Evolutionary conservation across 2,888 invertebrate species (phyloP), one percentile per base, ranked within the genome.

Genomic region (Salticus scenicus): DNA sequence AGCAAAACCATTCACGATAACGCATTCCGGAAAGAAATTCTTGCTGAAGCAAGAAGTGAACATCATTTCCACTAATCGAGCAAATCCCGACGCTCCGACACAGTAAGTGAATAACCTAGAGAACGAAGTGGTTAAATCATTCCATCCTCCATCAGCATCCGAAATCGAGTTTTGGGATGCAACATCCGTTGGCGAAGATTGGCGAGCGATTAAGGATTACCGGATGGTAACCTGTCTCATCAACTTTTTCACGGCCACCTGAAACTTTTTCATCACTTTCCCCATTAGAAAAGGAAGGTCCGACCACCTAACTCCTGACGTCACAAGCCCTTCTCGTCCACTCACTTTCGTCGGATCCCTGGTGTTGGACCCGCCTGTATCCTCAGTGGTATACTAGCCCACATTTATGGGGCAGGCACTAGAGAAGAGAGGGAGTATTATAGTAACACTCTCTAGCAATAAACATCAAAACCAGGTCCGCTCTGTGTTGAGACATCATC

Each of bases 171-270:
- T 47, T 47, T 47, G n/a, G 12, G 17, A 24, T 5, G 7, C 37
- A 7, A 7, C 37, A 4, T 4, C 51, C 51, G n/a, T 31, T 31
- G 31, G 66, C 71, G 41, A 66, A 30, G 69, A 17, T 74, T 74
- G 69, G 73, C 57, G 71, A 57, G 42, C 70, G 30, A 30, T 77
- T 10, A 12, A 31, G 67, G 51, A 64, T 57, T 67, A 66, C 83
- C 72, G 33, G 66, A 72, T 83, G 83, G 83, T 73, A 83, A 83
- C 83, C 83, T 75, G 67, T 67, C 79, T 80, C 66, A 70, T 42
- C 64, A 66, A 33, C 37, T 72, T 72, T 85, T 86, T 86, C 86
- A 86, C 86, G 86, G 86, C 86, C 86, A 86, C 86, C 86, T 86
- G 86, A 80, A 83, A 67, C 31, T 66, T 27, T 57, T 67, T 67